Conservation (phyloP, 2,113 vertebrate genomes). For the Antigone vipio region DNA sequence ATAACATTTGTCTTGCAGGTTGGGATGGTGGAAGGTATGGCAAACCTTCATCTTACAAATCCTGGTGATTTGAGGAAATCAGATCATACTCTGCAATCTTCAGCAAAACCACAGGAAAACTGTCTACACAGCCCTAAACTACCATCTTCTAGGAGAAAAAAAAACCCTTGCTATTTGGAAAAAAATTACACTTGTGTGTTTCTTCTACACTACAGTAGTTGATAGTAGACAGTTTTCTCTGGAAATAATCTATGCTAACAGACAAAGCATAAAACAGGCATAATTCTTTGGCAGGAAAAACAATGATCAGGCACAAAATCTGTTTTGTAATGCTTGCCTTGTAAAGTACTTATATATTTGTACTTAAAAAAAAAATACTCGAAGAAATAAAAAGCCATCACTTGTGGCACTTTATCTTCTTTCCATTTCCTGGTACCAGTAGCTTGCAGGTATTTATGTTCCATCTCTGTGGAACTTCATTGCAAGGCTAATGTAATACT, state of each 20-base stretch:
- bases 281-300: not conserved
- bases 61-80: not conserved
- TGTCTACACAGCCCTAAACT: not conserved
- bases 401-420: not conserved
- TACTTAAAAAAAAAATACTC: not conserved
- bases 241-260: not conserved
- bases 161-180: not conserved
- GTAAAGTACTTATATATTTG: not conserved
- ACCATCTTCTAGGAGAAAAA: not conserved
- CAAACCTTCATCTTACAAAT: not conserved
- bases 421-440: not conserved
- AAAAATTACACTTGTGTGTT: not conserved
- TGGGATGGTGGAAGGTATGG: not conserved
- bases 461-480: not conserved
- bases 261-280: not conserved
- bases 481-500: not conserved
- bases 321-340: not conserved
- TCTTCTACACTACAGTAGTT: not conserved
- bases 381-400: not conserved
- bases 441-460: constrained; percentile 5
- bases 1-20: not conserved
- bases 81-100: not conserved
- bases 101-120: not conserved
- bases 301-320: not conserved
- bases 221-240: not conserved